These are phyloP conservation scores for Arctopsyche grandis DNA, from an alignment of 1,140 invertebrate species.

Conservation along the genomic window DNA sequence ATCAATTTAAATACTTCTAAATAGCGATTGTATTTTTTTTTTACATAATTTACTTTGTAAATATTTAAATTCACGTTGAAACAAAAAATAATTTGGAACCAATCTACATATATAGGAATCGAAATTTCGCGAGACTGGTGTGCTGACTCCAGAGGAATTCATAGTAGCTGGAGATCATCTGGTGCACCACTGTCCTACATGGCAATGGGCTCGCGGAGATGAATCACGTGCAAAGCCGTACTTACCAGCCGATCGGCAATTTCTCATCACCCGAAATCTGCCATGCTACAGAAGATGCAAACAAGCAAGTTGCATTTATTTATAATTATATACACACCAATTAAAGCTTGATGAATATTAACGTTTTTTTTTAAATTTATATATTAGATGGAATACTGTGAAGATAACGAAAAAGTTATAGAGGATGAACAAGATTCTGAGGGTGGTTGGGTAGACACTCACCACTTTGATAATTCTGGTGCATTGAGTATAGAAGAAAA, in stretches of 20 bases:
- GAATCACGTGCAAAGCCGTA: conserved; percentile 87
- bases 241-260: conserved; percentile 95
- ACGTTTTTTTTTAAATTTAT: conserved; percentile 9
- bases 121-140: conserved; percentile 98
- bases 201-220: conserved; percentile 97
- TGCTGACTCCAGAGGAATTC: conserved; percentile 97
- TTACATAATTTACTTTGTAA: too few relatives aligned
- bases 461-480: conserved; percentile 80
- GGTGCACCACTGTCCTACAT: conserved; percentile 99
- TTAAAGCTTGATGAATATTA: not conserved
- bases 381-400: conserved; percentile 86
- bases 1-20: too few relatives aligned
- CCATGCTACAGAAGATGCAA: conserved; percentile 94
- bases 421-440: conserved; percentile 89
- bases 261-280: conserved; percentile 96
- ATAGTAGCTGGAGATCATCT: conserved; percentile 97
- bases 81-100: too few relatives aligned
- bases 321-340: conserved; percentile 2
- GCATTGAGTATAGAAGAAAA: conserved; percentile 76
- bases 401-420: conserved; percentile 88
- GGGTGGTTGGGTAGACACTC: conserved; percentile 99
- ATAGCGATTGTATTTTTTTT: too few relatives aligned
- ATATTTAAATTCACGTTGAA: too few relatives aligned
- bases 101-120: too few relatives aligned
- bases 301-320: conserved; percentile 70